A percentile compares a stretch with the other conserved stretches of the same genome.
These are phyloP conservation scores for Mobula hypostoma DNA, from an alignment of 2,113 vertebrate species.

Conservation along the genomic window DNA sequence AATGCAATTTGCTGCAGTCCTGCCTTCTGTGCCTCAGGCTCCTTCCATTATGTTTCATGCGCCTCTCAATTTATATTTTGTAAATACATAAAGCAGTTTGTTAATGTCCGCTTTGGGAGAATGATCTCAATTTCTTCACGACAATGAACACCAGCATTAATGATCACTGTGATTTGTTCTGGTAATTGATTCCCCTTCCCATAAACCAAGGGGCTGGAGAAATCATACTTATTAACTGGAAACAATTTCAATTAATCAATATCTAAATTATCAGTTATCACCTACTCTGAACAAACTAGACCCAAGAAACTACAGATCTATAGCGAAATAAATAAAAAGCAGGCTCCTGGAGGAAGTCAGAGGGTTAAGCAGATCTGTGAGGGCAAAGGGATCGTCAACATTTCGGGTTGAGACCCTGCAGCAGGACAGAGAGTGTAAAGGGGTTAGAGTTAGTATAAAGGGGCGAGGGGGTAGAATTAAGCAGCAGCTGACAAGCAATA, in stretches of 20 bases:
- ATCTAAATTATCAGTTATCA: neutral
- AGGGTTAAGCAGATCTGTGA: no score
- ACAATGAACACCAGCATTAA: neutral
- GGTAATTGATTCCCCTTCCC: neutral
- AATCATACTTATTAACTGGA: neutral
- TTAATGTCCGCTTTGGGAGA: neutral
- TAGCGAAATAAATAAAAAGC: no score
- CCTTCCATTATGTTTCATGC: neutral
- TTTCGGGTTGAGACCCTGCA: no score
- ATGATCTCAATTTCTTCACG: no score
- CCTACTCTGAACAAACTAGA: neutral
- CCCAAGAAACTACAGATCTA: no score
- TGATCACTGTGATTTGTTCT: neutral
- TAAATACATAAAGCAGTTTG: neutral
- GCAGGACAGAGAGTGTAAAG: no score
- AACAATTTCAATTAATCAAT: neutral
- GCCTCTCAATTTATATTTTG: neutral
- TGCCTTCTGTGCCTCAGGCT: neutral
- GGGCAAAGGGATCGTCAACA: no score
- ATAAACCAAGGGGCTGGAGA: neutral
- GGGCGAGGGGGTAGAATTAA: no score
- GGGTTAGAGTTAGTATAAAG: no score
- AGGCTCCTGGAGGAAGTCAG: no score
- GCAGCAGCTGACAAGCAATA: no score
- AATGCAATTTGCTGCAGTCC: neutral